A percentile compares a stretch with the other conserved stretches of the same genome.
Conservation (phyloP, 2,797 vertebrate genomes). For the Aulostomus chinensis region DNA sequence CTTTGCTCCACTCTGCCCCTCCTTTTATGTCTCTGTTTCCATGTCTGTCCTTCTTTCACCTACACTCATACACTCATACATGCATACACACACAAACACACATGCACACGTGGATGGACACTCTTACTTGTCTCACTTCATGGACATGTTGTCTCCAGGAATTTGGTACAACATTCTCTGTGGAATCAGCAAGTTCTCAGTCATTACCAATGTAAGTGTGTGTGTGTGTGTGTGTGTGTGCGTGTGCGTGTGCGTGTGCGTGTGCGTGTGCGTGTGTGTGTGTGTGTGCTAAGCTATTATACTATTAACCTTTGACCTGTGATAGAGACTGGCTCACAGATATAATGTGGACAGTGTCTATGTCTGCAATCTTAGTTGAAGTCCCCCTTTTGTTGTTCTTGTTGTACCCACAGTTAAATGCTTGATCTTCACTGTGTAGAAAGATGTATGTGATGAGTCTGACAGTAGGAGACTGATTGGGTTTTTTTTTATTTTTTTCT, state of each 20-base stretch:
- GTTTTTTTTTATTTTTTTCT: no score
- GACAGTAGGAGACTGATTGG: no score
- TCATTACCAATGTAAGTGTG: conserved; percentile 98
- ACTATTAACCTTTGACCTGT: conserved; percentile 16
- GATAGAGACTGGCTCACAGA: no score
- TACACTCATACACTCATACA: neutral
- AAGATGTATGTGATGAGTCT: no score
- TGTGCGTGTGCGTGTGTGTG: no score
- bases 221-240: neutral
- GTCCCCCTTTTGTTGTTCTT: no score
- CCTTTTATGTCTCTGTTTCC: neutral
- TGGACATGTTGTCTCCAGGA: conserved; percentile 77
- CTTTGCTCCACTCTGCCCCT: conserved; percentile 22
- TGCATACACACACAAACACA: neutral
- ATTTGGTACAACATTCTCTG: conserved; percentile 97
- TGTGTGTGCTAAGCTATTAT: no score
- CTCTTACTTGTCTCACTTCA: conserved; percentile 38
- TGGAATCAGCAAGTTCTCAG: conserved; percentile 96
- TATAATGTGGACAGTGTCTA: no score
- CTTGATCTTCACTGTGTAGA: no score
- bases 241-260: no score
- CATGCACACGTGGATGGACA: conserved; percentile 12
- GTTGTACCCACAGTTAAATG: no score
- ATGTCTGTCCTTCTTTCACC: conserved; percentile 12
- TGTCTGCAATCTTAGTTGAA: no score